Conservation (phyloP, 2,113 vertebrate species). For the Nestor notabilis region DNA sequence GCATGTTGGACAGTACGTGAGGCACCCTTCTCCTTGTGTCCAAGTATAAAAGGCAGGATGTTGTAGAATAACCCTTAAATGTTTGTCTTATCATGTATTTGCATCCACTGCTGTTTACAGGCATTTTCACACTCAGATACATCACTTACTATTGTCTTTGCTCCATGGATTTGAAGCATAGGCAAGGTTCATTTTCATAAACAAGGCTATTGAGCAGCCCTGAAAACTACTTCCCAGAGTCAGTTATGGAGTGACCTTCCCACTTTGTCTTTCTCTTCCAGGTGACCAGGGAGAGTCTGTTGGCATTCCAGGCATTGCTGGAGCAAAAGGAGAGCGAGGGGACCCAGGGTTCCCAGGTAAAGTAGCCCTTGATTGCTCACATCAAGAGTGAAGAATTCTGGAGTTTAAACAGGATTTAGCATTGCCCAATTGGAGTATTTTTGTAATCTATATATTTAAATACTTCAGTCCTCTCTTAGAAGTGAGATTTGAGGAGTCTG, state of each 20-base stretch:
- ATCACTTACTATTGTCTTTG: not conserved
- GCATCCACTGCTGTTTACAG: not conserved
- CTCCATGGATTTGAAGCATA: not conserved
- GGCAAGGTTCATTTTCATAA: not conserved
- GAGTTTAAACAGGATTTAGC: not conserved
- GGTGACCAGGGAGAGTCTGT: slow-evolving; percentile 81
- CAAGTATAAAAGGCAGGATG: not conserved
- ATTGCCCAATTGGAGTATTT: not conserved
- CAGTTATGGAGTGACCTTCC: not conserved
- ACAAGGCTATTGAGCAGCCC: not conserved
- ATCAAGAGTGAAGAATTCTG: not conserved
- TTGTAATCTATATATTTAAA: not conserved
- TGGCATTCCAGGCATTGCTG: slow-evolving; percentile 75
- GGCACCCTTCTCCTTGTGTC: not conserved
- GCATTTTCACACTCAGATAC: not conserved
- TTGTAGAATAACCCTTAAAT: not conserved
- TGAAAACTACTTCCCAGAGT: not conserved
- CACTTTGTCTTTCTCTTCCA: slow-evolving; percentile 44
- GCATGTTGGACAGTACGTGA: not conserved
- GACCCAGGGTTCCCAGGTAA: slow-evolving; percentile 83
- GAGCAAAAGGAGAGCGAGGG: slow-evolving; percentile 84
- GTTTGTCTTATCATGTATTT: not conserved
- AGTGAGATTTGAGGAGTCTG: not conserved
- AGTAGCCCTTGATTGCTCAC: not conserved
- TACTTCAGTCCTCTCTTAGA: not conserved